These are phyloP conservation scores for Chlamydotis undulata DNA, from an alignment of 2,113 vertebrate species.

Conservation along the genomic window DNA sequence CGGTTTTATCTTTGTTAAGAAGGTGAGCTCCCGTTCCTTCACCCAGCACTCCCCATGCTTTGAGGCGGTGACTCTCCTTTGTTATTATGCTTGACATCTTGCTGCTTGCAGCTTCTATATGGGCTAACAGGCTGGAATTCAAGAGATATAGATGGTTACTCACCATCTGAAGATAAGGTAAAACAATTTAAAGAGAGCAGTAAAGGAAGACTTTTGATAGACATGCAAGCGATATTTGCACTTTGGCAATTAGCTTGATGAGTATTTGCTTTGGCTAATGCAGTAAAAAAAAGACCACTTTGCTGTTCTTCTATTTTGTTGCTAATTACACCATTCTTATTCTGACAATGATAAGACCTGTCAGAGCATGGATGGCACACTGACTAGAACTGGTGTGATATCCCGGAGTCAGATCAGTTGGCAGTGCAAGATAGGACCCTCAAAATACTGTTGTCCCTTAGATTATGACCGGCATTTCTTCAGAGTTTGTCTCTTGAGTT, in stretches of 20 bases:
- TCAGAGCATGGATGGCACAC: background rate
- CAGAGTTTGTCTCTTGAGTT: background rate
- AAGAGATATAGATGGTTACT: background rate
- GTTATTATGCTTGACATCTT: constrained; percentile 74
- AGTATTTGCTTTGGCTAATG: background rate
- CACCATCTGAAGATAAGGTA: background rate
- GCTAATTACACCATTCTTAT: background rate
- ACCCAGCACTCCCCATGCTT: constrained; percentile 81
- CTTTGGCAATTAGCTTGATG: background rate
- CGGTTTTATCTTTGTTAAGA: constrained; percentile 72
- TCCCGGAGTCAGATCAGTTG: background rate
- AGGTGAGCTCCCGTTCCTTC: constrained; percentile 80
- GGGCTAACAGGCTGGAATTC: constrained; percentile 21
- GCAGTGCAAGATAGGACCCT: background rate
- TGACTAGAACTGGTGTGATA: background rate
- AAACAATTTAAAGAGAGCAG: background rate
- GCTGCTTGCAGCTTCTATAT: constrained; percentile 46
- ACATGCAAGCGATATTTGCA: rapidly evolving
- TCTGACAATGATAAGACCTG: background rate
- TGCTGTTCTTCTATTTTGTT: background rate
- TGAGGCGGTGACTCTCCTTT: constrained; percentile 81
- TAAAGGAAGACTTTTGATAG: background rate
- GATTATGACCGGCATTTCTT: background rate
- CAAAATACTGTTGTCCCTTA: background rate
- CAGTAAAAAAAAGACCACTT: background rate